Base-by-base conservation (phyloP, 2,113 vertebrate genomes). In the Pitta sordida region DNA sequence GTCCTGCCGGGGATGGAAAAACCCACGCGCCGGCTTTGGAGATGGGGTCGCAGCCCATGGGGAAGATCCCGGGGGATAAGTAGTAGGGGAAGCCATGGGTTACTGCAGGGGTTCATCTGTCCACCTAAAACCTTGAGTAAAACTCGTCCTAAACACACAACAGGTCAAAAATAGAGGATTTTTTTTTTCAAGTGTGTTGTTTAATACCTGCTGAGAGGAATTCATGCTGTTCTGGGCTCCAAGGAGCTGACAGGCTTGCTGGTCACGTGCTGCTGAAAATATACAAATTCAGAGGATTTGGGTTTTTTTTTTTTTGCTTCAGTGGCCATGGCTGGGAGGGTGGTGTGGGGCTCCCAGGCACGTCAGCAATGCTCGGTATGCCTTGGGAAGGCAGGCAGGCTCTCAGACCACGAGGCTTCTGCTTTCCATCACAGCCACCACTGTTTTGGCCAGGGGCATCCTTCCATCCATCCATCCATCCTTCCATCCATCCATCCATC, bases 301-400 rank as follows among this genome's bases (percentile, higher is more conserved):
- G 53, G 39, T 22, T 18, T 2, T 10, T 15, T 36, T 26, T 34
- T 13, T 67, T 55, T 24, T 73, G 48, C 43, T 4, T 18, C 2
- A 2, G 23, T 1, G 3, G 41, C 41, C 0, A 0, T 1, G 46
- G 52, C n/a, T 0, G 1, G 76, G 41, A 83, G 77, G 63, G 17
- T 6, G 18, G 44, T 4, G 68, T 69, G 53, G 82, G 74, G 59
- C 30, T 52, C 0, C 0, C 37, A 53, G 65, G 62, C 7, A 2
- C 0, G 29, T 83, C 84, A 86, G 92, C 73, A 81, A 59, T 75
- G 81, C 81, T 87, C 2, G 2, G 81, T 27, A 55, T 87, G 81
- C 84, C 70, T 37, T 49, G 60, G 60, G 52, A 86, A 78, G 84
- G 58, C 83, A 49, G 41, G 12, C 0, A 0, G 78, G 67, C 91